Evolutionary conservation across 2,113 vertebrate species (phyloP), one percentile per base, ranked within the genome.

Genomic region (Campylorhamphus procurvoides): DNA sequence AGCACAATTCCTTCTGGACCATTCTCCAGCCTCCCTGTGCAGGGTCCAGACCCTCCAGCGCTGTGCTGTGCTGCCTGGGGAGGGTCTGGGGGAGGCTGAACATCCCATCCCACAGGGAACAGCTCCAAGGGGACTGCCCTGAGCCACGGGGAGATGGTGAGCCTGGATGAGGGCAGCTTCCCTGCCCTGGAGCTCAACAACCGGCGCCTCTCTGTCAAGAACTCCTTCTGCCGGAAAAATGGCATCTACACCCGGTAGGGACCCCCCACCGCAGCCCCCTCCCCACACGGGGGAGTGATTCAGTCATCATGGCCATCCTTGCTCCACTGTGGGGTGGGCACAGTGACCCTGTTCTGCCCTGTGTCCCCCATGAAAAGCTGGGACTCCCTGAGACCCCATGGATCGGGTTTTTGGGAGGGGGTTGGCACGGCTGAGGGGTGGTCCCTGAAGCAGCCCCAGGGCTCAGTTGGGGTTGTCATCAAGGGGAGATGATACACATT

Each of bases 191-290:
- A 99, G 71, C 99, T 99, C 90, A 99, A 99, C 98, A 99, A 99
- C 98, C 98, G 99, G 5, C 97, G 99, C 10, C 98, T 99, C 66
- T 99, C 99, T 0, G 98, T 99, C 94, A 99, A 99, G 93, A 99
- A 99, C 92, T 99, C 99, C 59, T 99, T 99, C 98, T 99, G 99
- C 97, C 89, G 99, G 22, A 99, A 99, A 97, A 99, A 99, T 0
- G 99, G 99, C 74, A 98, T 99, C 92, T 99, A 99, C 71, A 99
- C 99, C 96, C 98, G 99, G 99, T 99, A 97, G 44, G 23, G 60
- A 53, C 29, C 50, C 50, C 14, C 7, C 0, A 0, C 40, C 10
- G 0, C 63, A 39, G 71, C 62, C 76, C 49, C 33, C 11, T 63
- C 11, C 60, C 31, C 0, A 1, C 37, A 31, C 37, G 1, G 31